phyloP scores from a whole-genome alignment of 2,113 vertebrate genomes.

The Carollia perspicillata region DNA sequence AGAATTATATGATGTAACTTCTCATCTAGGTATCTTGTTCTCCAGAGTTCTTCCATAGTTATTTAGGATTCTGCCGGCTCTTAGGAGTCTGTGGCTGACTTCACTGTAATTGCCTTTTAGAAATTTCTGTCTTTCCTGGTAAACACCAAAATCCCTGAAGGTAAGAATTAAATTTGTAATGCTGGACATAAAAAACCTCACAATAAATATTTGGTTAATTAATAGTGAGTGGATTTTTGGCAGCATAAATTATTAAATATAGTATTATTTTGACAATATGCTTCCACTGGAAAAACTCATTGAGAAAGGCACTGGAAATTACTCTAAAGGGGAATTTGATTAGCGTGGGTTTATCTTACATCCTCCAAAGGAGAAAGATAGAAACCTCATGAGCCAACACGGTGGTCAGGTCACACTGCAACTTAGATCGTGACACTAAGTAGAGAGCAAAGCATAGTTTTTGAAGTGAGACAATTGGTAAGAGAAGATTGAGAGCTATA shows the following conservation, averaged over 20 bases:
- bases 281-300: background rate
- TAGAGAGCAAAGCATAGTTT: background rate
- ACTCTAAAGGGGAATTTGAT: background rate
- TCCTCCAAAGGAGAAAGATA: background rate
- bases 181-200: background rate
- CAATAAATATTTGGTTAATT: conserved; percentile 57
- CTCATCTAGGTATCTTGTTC: background rate
- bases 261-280: conserved; percentile 26
- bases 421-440: background rate
- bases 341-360: background rate
- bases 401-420: background rate
- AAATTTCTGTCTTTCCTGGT: background rate
- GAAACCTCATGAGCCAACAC: background rate
- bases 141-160: background rate
- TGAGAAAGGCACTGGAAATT: conserved; percentile 10
- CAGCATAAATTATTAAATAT: conserved; percentile 41
- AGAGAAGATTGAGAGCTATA: conserved; percentile 1
- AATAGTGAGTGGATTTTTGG: conserved; percentile 23
- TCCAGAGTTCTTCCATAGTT: background rate
- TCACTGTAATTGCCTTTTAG: background rate
- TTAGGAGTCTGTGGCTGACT: background rate
- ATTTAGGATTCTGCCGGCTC: background rate
- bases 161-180: background rate
- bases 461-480: background rate
- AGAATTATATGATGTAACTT: background rate